Evolutionary conservation across 2,797 vertebrate species (phyloP).

Genomic region (Moxostoma hubbsi): DNA sequence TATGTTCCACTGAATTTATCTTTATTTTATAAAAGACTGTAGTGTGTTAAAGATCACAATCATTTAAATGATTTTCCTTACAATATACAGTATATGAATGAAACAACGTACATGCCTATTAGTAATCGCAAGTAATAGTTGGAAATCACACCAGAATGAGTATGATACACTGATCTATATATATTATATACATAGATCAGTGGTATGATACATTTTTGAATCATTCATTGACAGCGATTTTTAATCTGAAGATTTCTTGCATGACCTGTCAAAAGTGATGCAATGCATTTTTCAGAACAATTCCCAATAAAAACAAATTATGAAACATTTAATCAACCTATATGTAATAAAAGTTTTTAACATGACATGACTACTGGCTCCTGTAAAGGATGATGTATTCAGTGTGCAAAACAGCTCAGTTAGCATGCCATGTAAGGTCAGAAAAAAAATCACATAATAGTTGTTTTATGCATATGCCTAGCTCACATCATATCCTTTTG

Average conservation of each 20-base stretch:
- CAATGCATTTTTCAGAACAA: not conserved
- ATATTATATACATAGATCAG: too few species aligned
- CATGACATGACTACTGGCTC: not conserved
- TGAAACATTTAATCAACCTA: not conserved
- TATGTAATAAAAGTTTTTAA: too few species aligned
- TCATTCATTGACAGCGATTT: constrained; percentile 15
- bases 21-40: not conserved
- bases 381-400: not conserved
- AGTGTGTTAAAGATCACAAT: constrained; percentile 6
- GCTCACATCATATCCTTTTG: not conserved
- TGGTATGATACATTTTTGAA: constrained; percentile 16
- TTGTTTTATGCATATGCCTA: constrained; percentile 28
- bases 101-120: not conserved
- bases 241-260: not conserved
- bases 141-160: constrained; percentile 13
- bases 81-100: not conserved
- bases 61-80: not conserved
- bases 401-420: not conserved
- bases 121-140: not conserved
- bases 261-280: constrained; percentile 26
- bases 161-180: too few species aligned
- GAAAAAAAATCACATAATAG: constrained; percentile 1
- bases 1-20: not conserved
- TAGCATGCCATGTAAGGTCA: constrained; percentile 1
- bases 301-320: constrained; percentile 5